Evolutionary conservation across 2,113 vertebrate genomes (phyloP).

Genomic region (Laterallus jamaicensis): DNA sequence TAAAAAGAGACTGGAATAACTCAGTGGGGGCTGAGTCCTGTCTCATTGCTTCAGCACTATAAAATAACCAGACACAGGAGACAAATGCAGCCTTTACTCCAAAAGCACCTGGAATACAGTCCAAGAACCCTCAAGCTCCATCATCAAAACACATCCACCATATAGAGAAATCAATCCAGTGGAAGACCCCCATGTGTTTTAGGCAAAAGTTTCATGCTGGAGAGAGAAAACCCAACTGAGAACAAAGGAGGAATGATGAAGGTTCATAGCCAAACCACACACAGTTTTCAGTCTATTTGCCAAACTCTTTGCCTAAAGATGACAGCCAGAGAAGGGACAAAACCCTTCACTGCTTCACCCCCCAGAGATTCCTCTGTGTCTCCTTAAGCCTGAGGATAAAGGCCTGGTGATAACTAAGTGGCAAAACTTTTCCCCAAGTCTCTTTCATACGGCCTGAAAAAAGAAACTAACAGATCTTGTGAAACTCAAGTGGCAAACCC

Average conservation of each 20-base stretch:
- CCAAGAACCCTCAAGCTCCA: neutral
- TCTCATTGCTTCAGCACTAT: neutral
- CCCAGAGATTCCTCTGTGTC: neutral
- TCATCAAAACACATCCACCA: neutral
- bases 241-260: conserved; percentile 22
- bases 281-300: neutral
- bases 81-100: neutral
- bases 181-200: neutral
- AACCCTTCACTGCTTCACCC: neutral
- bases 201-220: neutral
- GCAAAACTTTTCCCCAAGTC: neutral
- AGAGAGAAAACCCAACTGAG: neutral
- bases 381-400: neutral
- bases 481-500: neutral
- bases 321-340: neutral
- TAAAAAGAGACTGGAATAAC: neutral
- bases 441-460: neutral
- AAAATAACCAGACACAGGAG: neutral
- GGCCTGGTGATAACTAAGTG: neutral
- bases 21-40: neutral
- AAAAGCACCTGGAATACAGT: neutral
- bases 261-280: conserved; percentile 1
- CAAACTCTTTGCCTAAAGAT: neutral
- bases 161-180: neutral
- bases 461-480: neutral